Conservation (phyloP, 2,888 invertebrate genomes). For the Cephus runcator region DNA sequence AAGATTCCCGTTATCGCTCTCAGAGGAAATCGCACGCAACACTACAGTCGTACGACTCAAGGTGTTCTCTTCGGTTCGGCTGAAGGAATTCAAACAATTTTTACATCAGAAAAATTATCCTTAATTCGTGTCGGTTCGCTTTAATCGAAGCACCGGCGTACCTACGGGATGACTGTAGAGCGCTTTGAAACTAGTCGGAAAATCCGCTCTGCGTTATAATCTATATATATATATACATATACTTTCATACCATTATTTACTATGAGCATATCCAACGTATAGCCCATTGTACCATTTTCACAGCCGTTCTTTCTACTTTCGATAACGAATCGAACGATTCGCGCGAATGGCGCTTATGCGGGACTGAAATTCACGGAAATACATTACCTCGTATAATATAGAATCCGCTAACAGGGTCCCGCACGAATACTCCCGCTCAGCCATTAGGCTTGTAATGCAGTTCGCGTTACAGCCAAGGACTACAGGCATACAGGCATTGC, state of each 20-base stretch:
- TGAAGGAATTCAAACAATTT: background rate
- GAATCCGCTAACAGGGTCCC: background rate
- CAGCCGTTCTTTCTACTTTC: background rate
- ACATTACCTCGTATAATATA: background rate
- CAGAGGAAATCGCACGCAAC: too few relatives aligned
- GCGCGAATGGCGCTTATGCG: background rate
- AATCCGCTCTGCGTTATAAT: background rate
- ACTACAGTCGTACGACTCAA: too few relatives aligned
- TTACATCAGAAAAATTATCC: background rate
- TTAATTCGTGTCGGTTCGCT: background rate
- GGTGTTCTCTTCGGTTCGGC: too few relatives aligned
- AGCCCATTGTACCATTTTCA: background rate
- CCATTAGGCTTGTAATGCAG: background rate
- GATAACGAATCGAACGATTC: background rate
- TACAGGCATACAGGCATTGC: background rate
- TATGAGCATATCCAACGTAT: background rate
- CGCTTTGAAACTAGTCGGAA: background rate
- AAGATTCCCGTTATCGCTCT: too few relatives aligned
- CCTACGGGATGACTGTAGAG: background rate
- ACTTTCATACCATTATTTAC: background rate
- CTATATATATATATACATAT: too few relatives aligned
- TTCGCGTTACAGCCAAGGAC: background rate
- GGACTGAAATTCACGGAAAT: background rate
- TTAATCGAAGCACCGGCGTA: background rate
- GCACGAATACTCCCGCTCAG: background rate